These are phyloP conservation scores for Phalloptychus januarius DNA, from an alignment of 2,797 vertebrate species.

Conservation along the genomic window DNA sequence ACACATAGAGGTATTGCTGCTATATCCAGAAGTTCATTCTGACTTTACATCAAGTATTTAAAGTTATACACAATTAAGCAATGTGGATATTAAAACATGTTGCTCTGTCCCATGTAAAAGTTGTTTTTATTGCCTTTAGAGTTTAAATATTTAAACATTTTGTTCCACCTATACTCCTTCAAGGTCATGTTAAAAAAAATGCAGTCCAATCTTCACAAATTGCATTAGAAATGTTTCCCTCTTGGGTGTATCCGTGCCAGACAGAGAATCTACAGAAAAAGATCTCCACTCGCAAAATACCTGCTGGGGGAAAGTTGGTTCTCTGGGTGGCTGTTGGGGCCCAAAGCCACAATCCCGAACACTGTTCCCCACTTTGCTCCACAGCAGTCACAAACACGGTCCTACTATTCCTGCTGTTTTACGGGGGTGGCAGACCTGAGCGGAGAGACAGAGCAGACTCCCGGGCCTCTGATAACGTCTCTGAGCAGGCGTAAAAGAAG, in stretches of 20 bases:
- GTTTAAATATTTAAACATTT: neutral
- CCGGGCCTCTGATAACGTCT: slow-evolving; percentile 71
- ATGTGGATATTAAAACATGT: neutral
- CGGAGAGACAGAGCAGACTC: slow-evolving; percentile 57
- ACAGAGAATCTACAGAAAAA: slow-evolving; percentile 63
- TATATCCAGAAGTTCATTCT: slow-evolving; percentile 46
- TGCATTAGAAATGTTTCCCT: slow-evolving; percentile 23
- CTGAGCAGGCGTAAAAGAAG: slow-evolving; percentile 53
- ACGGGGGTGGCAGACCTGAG: slow-evolving; percentile 50
- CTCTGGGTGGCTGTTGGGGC: slow-evolving; percentile 45
- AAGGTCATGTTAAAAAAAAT: slow-evolving; percentile 24
- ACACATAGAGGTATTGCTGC: slow-evolving; percentile 42
- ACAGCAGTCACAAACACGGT: slow-evolving; percentile 63
- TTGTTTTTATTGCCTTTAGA: neutral
- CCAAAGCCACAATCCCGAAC: slow-evolving; percentile 66
- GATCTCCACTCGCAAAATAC: slow-evolving; percentile 53
- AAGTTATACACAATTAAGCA: slow-evolving; percentile 1
- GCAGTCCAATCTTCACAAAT: slow-evolving; percentile 31
- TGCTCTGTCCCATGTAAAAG: neutral
- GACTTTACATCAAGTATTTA: slow-evolving; percentile 31
- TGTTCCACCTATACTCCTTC: slow-evolving; percentile 14
- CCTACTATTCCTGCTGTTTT: slow-evolving; percentile 77
- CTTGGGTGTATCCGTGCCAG: slow-evolving; percentile 38
- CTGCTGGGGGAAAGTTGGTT: slow-evolving; percentile 38
- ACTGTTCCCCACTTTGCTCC: slow-evolving; percentile 68